These are phyloP conservation scores for Pseudachorutes palmiensis DNA, from an alignment of 1,140 invertebrate genomes.

Conservation along the genomic window DNA sequence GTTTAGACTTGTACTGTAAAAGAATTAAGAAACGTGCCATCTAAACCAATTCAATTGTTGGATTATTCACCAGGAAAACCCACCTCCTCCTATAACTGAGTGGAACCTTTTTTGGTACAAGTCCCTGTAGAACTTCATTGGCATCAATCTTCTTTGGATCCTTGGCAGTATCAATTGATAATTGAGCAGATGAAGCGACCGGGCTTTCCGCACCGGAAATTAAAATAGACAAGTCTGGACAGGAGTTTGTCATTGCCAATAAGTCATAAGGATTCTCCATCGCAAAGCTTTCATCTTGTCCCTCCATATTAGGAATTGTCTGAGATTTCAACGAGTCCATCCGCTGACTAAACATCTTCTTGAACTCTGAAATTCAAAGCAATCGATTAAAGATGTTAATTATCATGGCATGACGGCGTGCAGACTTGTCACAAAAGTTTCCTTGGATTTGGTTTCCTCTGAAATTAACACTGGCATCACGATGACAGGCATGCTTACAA, in stretches of 20 bases:
- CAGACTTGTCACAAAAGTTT: not conserved
- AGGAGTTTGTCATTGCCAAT: conserved; percentile 32
- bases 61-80: conserved; percentile 5
- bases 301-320: conserved; percentile 34
- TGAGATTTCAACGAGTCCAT: conserved; percentile 29
- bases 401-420: too few species aligned
- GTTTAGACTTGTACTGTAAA: conserved; percentile 30
- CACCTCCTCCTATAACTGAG: conserved; percentile 34
- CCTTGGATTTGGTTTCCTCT: not conserved
- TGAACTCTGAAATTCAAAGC: conserved; percentile 17
- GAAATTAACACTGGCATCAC: not conserved
- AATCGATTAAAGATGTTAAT: not conserved
- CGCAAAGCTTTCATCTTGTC: conserved; percentile 33
- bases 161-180: not conserved
- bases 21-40: conserved; percentile 6
- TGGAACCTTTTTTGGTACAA: conserved; percentile 24
- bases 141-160: not conserved
- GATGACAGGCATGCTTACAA: not conserved
- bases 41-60: too few species aligned
- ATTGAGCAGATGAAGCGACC: not conserved
- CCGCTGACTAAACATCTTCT: conserved; percentile 32
- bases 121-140: not conserved
- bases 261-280: conserved; percentile 33
- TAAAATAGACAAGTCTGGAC: conserved; percentile 33
- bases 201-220: not conserved